A percentile compares a stretch with the other conserved stretches of the same genome.
Conservation (phyloP, 2,797 vertebrate genomes). For the Adrianichthys oophorus region DNA sequence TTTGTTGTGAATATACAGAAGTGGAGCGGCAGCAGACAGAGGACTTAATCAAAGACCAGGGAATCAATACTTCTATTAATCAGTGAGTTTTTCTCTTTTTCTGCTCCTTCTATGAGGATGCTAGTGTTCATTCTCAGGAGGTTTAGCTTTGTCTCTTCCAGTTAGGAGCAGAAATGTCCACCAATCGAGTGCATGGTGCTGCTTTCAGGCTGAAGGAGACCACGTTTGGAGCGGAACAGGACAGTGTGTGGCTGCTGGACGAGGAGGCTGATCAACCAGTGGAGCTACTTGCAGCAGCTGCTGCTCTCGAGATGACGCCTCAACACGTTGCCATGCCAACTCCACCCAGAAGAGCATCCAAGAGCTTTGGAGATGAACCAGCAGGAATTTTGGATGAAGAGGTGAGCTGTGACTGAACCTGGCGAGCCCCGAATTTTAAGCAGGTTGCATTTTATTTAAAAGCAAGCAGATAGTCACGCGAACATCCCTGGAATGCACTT, state of each 20-base stretch:
- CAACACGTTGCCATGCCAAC: constrained; percentile 41
- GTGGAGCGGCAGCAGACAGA: constrained; percentile 35
- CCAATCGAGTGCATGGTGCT: neutral
- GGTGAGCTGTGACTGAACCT: constrained; percentile 24
- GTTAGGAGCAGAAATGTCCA: too few relatives aligned
- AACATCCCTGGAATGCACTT: neutral
- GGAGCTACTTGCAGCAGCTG: constrained; percentile 16
- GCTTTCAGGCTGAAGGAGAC: constrained; percentile 64
- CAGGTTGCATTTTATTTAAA: neutral
- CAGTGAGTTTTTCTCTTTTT: constrained; percentile 48
- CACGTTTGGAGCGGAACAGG: constrained; percentile 25
- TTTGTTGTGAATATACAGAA: constrained; percentile 36
- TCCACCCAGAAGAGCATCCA: constrained; percentile 21
- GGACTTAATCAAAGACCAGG: constrained; percentile 33
- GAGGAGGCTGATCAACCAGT: constrained; percentile 41
- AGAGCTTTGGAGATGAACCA: constrained; percentile 1
- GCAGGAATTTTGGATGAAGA: constrained; percentile 14
- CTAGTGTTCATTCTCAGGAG: neutral
- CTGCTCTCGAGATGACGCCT: constrained; percentile 72
- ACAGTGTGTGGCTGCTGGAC: constrained; percentile 45
- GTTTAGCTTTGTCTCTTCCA: neutral
- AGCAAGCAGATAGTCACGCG: neutral
- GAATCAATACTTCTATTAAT: constrained; percentile 50
- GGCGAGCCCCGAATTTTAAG: neutral
- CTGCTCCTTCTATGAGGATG: neutral